Base-by-base conservation (phyloP, 2,797 vertebrate genomes). In the Poecilia wingei region DNA sequence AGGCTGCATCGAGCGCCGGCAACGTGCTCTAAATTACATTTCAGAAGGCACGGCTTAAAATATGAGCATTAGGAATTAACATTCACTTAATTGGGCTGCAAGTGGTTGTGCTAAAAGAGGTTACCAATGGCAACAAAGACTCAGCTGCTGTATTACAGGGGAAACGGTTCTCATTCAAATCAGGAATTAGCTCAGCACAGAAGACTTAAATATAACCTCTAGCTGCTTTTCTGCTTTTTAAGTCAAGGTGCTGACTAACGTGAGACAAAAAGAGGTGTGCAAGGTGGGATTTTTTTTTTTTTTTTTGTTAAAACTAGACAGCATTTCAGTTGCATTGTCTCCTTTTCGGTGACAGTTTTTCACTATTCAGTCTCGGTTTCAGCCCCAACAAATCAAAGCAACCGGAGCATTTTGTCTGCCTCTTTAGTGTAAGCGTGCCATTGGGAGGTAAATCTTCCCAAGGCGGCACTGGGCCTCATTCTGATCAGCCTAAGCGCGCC, bases 71-170 rank as follows among this genome's bases (percentile, higher is more conserved):
- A 78, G 79, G 84, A 90, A 91, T 90, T 88, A 89, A 88, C 51
- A 86, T 87, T 84, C 64, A 75, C 74, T 88, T 93, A 89, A 92
- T 89, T 88, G 87, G 82, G 74, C 82, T 79, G 89, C 80, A 89
- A 90, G 81, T 79, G 86, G 84, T 84, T 74, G 75, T 57, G 49
- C 72, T 79, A 80, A 82, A 69, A 84, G 76, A 87, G 79, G 90
- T 92, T 89, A 89, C 90, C 82, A 87, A 86, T 92, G 84, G 91
- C 89, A 92, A 92, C 89, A 82, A 85, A 87, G 77, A 73, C 84
- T 90, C 78, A 79, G 82, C 83, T 74, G 57, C 53, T 79, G 68
- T 49, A 79, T 83, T 75, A 73, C 74, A 51, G 66, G 25, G 77
- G 77, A 81, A 82, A 70, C 46, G 71, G 43, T 71, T 66, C 33